A percentile compares a stretch with the other conserved stretches of the same genome.
Evolutionary conservation across 2,888 invertebrate genomes (phyloP).

Genomic region (Mystacides longicornis): DNA sequence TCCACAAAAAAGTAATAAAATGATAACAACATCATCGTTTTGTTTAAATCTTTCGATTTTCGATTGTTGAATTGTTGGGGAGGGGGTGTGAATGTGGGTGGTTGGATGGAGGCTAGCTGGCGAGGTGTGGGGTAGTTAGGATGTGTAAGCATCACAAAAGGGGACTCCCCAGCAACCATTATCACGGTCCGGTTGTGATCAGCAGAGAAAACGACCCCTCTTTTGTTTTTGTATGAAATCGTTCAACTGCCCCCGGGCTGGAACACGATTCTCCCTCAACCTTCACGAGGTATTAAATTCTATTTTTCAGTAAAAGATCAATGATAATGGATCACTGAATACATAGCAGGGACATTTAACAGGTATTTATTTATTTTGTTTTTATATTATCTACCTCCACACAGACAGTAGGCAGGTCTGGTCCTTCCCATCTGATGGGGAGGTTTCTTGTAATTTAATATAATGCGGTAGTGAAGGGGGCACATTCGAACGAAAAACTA

Average conservation of each 20-base stretch:
- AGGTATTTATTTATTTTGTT: slow-evolving; percentile 5
- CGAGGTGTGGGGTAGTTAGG: too few species aligned
- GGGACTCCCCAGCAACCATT: slow-evolving; percentile 15
- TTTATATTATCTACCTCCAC: too few species aligned
- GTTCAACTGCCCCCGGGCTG: slow-evolving; percentile 22
- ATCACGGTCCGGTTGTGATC: slow-evolving; percentile 23
- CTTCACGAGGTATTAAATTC: slow-evolving; percentile 24
- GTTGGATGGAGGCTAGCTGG: not conserved
- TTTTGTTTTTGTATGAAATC: slow-evolving; percentile 26
- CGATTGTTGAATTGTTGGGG: not conserved
- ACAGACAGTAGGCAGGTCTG: slow-evolving; percentile 10
- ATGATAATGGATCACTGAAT: slow-evolving; percentile 23
- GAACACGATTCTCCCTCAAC: slow-evolving; percentile 1
- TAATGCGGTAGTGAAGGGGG: not conserved
- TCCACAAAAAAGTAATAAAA: not conserved
- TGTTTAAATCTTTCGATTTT: not conserved
- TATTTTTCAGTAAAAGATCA: slow-evolving; percentile 23
- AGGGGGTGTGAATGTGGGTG: not conserved
- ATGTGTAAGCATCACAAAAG: not conserved
- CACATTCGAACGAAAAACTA: not conserved
- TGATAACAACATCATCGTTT: not conserved
- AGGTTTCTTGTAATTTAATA: not conserved
- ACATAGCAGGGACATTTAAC: not conserved
- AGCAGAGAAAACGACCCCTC: slow-evolving; percentile 14
- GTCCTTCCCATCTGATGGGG: slow-evolving; percentile 4